Evolutionary conservation across 1,140 invertebrate genomes (phyloP).

Genomic region (Drosophila ironensis): DNA sequence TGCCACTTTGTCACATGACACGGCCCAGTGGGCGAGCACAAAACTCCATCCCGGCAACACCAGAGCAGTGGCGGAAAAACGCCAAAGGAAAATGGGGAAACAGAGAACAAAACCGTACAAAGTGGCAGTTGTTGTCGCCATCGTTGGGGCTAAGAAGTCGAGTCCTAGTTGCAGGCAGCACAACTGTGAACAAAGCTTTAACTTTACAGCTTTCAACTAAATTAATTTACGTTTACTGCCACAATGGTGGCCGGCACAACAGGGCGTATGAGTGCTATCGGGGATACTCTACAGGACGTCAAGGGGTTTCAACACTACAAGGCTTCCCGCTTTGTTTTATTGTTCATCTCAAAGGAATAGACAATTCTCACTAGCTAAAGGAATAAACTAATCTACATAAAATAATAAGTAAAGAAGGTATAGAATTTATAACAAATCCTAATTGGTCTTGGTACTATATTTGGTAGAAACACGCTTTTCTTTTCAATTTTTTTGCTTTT

Average conservation of each 20-base stretch:
- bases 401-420: no score
- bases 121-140: constrained; percentile 46
- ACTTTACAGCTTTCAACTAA: constrained; percentile 81
- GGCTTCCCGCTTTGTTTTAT: no score
- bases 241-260: constrained; percentile 35
- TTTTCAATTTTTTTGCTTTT: no score
- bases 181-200: constrained; percentile 76
- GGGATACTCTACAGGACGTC: constrained; percentile 3
- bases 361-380: no score
- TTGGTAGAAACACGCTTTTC: no score
- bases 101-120: constrained; percentile 5
- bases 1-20: constrained; percentile 74
- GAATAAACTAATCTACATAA: no score
- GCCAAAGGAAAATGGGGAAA: not conserved
- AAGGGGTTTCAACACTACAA: not conserved
- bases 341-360: no score
- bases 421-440: no score
- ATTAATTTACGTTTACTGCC: constrained; percentile 79
- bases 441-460: no score
- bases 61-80: not conserved
- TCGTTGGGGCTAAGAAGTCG: constrained; percentile 38
- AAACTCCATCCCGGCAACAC: constrained; percentile 28
- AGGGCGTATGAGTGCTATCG: not conserved
- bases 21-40: constrained; percentile 53
- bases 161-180: constrained; percentile 9